Percentiles rank a stretch among this genome's conserved stretches.
Conservation (phyloP, 2,113 vertebrate genomes). For the Eptatretus burgeri region DNA sequence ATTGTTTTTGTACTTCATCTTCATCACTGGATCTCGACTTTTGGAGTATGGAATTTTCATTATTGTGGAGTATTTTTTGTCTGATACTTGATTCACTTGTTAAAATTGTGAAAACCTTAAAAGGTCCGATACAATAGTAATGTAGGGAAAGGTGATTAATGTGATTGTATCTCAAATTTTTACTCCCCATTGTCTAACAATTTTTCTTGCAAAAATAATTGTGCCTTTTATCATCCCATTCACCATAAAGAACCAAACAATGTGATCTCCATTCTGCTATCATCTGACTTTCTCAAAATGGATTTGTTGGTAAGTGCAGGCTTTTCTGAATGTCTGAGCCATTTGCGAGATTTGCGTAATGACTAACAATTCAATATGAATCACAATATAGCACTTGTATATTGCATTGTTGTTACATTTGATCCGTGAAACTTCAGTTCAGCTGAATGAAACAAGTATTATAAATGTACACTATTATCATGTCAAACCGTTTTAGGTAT, state of each 20-base stretch:
- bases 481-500: no score
- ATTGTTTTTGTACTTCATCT: no score
- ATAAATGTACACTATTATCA: not conserved
- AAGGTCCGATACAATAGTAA: not conserved
- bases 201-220: constrained; percentile 14
- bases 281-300: constrained; percentile 98
- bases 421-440: constrained; percentile 7
- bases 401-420: no score
- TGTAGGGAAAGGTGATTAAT: not conserved
- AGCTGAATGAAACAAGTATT: not conserved
- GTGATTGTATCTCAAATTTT: not conserved
- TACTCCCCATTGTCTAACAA: constrained; percentile 8
- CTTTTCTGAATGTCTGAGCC: constrained; percentile 11
- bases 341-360: not conserved
- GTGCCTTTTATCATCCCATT: not conserved
- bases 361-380: no score
- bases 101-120: not conserved
- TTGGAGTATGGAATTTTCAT: no score
- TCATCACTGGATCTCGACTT: no score
- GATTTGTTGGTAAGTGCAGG: constrained; percentile 75
- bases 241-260: constrained; percentile 64
- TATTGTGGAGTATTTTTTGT: no score
- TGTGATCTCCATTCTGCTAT: constrained; percentile 98
- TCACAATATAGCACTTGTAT: no score
- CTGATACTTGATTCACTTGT: not conserved